These are phyloP conservation scores for Chalcosyrphus nemorum DNA, from an alignment of 2,888 invertebrate genomes.

Conservation along the genomic window DNA sequence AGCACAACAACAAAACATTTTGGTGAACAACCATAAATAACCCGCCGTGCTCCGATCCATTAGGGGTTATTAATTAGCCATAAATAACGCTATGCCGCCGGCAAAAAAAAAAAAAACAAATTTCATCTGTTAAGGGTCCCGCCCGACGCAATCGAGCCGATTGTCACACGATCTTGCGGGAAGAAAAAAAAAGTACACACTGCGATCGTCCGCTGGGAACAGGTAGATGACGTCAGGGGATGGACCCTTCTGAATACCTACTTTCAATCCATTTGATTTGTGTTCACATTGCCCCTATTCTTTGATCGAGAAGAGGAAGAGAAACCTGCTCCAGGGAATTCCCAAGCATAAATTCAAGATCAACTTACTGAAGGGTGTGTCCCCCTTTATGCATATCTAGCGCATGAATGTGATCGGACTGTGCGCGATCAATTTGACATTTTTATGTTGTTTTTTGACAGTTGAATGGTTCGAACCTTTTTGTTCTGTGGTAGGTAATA, in stretches of 20 bases:
- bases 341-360: constrained; percentile 9
- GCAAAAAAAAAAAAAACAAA: no score
- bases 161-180: not conserved
- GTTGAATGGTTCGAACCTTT: constrained; percentile 63
- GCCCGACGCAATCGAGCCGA: not conserved
- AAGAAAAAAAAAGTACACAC: not conserved
- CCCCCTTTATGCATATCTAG: constrained; percentile 55
- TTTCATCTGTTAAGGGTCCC: not conserved
- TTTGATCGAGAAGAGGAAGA: no score
- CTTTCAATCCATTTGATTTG: constrained; percentile 39
- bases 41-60: constrained; percentile 65
- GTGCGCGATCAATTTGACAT: constrained; percentile 51
- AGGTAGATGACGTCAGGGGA: not conserved
- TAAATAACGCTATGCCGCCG: constrained; percentile 53
- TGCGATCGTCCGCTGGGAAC: not conserved
- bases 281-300: constrained; percentile 39
- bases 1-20: constrained; percentile 67
- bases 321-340: constrained; percentile 58
- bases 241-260: not conserved
- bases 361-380: constrained; percentile 40
- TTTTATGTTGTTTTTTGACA: constrained; percentile 64
- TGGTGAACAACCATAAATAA: constrained; percentile 69
- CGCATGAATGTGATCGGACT: no score
- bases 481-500: constrained; percentile 66
- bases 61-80: constrained; percentile 71